These are phyloP conservation scores for Acleris cristana DNA, from an alignment of 2,888 invertebrate species.

Conservation along the genomic window DNA sequence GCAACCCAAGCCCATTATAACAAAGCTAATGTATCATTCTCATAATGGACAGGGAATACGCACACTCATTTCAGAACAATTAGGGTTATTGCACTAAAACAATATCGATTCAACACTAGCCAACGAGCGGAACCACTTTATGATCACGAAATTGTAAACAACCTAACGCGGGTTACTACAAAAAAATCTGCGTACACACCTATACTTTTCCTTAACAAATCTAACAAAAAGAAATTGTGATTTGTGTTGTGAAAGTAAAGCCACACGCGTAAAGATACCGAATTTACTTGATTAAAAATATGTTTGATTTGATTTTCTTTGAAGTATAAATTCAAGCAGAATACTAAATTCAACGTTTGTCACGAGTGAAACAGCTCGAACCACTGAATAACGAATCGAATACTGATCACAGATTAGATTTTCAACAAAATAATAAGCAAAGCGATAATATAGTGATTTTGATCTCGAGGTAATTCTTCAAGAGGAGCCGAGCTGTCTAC, in stretches of 20 bases:
- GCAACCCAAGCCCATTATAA: constrained; percentile 53
- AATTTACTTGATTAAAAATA: constrained; percentile 19
- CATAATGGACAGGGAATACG: constrained; percentile 61
- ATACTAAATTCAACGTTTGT: constrained; percentile 12
- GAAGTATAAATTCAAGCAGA: background rate
- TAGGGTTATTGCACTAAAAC: constrained; percentile 53
- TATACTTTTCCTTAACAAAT: background rate
- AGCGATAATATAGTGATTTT: constrained; percentile 12
- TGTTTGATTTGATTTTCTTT: background rate
- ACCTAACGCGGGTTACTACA: constrained; percentile 54
- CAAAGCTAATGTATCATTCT: constrained; percentile 43
- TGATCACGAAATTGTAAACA: constrained; percentile 59
- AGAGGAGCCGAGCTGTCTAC: constrained; percentile 25
- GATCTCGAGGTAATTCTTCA: constrained; percentile 26
- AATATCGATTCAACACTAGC: constrained; percentile 65
- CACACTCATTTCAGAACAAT: constrained; percentile 72
- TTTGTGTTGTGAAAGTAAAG: constrained; percentile 34
- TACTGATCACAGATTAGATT: constrained; percentile 30
- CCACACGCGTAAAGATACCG: constrained; percentile 23
- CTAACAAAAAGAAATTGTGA: constrained; percentile 16
- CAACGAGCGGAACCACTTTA: constrained; percentile 56
- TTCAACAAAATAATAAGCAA: constrained; percentile 32
- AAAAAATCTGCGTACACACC: constrained; percentile 48
- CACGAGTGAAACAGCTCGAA: constrained; percentile 14
- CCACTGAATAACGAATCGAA: constrained; percentile 26